Evolutionary conservation across 2,113 vertebrate species (phyloP), one percentile per base, ranked within the genome.

Genomic region (Tapirus terrestris): DNA sequence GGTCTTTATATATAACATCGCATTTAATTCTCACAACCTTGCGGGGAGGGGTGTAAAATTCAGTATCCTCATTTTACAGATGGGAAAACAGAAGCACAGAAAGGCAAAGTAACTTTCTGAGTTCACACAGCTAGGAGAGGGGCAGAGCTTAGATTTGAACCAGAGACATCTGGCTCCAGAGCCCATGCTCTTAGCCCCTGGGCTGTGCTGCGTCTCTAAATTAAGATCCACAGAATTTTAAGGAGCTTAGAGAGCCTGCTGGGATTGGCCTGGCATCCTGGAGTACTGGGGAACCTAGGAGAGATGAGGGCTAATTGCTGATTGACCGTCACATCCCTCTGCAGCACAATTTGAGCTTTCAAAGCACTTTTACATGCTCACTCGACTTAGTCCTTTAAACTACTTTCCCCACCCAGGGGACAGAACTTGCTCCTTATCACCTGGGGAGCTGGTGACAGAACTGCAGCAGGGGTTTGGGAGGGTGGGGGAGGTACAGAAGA

Each of bases 301-400:
- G 89, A 92, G 36, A 60, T 2, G 63, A 97, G 23, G 48, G 72
- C 81, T 93, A 90, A 95, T 68, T 61, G 93, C 53, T 6, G 56
- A 83, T 7, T 70, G 79, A 56, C 31, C 0, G 10, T 53, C 63
- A 70, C 36, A 61, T 79, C n/a, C 75, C 90, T 94, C 88, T 48
- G 77, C 31, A 63, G 85, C 60, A 79, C 60, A 25, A 29, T 48
- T 58, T 86, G 10, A 75, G 86, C 60, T 93, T 92, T 63, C 96
- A 89, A 92, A 81, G 92, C 80, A 85, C 91, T 89, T 89, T 79
- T 10, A 13, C 12, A 17, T 45, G 61, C 51, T 95, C 48, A 63
- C 68, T 53, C 81, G 73, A 21, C 70, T 93, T 17, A 31, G 91
- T 81, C 63, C 82, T 60, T 72, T n/a, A 51, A 84, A 48, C 29